Evolutionary conservation across 2,113 vertebrate species (phyloP), one percentile per base, ranked within the genome.

Genomic region (Ochotona curzoniae): DNA sequence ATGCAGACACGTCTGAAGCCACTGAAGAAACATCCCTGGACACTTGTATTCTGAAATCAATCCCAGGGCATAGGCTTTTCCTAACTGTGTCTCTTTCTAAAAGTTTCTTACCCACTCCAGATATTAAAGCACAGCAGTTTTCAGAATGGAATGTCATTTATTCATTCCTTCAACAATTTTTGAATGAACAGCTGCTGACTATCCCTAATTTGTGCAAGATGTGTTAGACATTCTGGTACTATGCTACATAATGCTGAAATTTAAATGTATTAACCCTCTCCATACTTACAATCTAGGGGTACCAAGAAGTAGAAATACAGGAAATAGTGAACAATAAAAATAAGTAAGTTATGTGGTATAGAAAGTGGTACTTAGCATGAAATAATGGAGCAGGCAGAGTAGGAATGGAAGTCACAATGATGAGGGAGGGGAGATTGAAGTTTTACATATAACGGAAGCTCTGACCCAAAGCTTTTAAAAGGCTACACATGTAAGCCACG

Each of bases 381-480:
- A 89, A 90, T 51, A 74, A 28, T 20, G 6, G 25, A 54, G 13
- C 8, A 91, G 23, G 13, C 8, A 70, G 44, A 44, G 14, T 54
- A 30, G 32, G 25, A n/a, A 54, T 74, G 28, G 4, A 6, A 51
- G 12, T 86, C 35, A 28, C 9, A 66, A 64, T 3, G 6, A 13
- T 6, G 17, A 35, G 15, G 18, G 64, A 18, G 35, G 12, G 23
- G 64, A 18, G 35, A 71, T n/a, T 89, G 18, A 17, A 79, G 13
- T 69, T 60, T 87, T 90, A 25, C 7, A 69, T 70, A 71, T 76
- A 23, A n/a, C 15, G 61, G 38, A 44, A 44, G 38, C 38, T 71
- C 71, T 89, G 26, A 83, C 8, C 44, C 83, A 91, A 94, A 51
- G 28, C 64, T 82, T 64, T 21, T 28, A 70, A 23, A 82, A 74